Base-by-base conservation (phyloP, 2,113 vertebrate genomes). In the Pseudopipra pipra region DNA sequence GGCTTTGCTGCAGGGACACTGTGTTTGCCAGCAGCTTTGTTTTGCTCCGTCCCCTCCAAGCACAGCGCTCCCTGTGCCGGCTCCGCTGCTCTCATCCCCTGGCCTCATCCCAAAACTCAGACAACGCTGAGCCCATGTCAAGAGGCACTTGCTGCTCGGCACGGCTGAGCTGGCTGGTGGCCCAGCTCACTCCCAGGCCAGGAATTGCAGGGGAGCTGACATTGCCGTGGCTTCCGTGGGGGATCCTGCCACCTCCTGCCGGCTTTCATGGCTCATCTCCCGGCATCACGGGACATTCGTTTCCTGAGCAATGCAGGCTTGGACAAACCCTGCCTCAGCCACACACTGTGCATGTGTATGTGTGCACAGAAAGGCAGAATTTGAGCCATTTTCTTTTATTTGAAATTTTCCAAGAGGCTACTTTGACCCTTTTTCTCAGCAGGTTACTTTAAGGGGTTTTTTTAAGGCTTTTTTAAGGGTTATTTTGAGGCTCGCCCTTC, bases 111-210 rank as follows among this genome's bases (percentile, higher is more conserved):
- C 96, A 94, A 66, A 5, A 6, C 9, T 3, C 70, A 27, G 92
- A 75, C 94, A 89, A 70, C 0, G 5, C 84, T 31, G 59, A 33
- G 52, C 56, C 68, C 65, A 65, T 82, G 70, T 96, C 90, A 90
- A 97, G 94, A 95, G 89, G 88, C 90, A 87, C 91, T 94, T 79
- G 72, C 43, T 79, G 79, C 88, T 82, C 68, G 37, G 93, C 79
- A 37, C 0, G 37, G 77, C 87, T 47, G 22, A 77, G 81, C 93
- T 92, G 96, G 94, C 90, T 87, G 83, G 87, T 11, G 24, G 87
- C 88, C 94, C 63, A 6, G 43, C 70, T 56, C 3, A 2, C 49
- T 74, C 24, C 71, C 81, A 77, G 72, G 91, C 94, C 94, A 96
- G 81, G 52, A 74, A 83, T 86, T 4, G 2, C 14, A 24, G 67